Evolutionary conservation across 2,113 vertebrate species (phyloP).

Genomic region (Periophthalmus modestus): DNA sequence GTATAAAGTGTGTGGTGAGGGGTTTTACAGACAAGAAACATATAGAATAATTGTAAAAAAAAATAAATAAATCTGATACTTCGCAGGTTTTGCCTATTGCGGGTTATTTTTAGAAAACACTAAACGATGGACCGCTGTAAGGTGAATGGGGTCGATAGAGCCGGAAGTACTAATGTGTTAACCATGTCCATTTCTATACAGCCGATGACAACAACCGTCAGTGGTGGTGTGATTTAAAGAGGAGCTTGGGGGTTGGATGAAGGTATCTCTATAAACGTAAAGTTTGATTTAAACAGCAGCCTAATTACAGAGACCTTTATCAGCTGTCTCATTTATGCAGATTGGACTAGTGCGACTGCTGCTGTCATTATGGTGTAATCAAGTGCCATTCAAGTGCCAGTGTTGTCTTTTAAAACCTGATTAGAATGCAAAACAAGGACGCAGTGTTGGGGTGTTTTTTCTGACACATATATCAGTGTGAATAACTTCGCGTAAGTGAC

Average conservation of each 20-base stretch:
- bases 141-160: too few relatives aligned
- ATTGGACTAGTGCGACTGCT: conserved; percentile 62
- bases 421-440: conserved; percentile 60
- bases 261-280: conserved; percentile 44
- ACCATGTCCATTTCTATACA: too few relatives aligned
- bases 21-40: too few relatives aligned
- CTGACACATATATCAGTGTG: conserved; percentile 35
- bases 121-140: too few relatives aligned
- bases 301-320: conserved; percentile 71
- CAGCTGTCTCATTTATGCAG: conserved; percentile 64
- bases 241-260: conserved; percentile 58
- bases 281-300: conserved; percentile 64
- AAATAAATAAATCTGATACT: too few relatives aligned
- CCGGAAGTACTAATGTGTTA: too few relatives aligned
- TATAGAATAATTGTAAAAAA: too few relatives aligned
- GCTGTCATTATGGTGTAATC: conserved; percentile 72
- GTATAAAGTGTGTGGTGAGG: too few relatives aligned
- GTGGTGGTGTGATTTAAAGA: conserved; percentile 44
- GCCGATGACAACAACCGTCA: too few relatives aligned
- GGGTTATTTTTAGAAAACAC: too few relatives aligned
- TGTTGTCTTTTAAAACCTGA: conserved; percentile 56
- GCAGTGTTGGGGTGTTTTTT: conserved; percentile 31
- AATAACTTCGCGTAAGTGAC: conserved; percentile 34
- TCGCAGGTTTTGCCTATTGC: too few relatives aligned
- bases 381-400: conserved; percentile 66